Percentiles rank a stretch among this genome's conserved stretches.
phyloP scores from a whole-genome alignment of 2,888 invertebrate genomes.

The Ormyrus rosae region DNA sequence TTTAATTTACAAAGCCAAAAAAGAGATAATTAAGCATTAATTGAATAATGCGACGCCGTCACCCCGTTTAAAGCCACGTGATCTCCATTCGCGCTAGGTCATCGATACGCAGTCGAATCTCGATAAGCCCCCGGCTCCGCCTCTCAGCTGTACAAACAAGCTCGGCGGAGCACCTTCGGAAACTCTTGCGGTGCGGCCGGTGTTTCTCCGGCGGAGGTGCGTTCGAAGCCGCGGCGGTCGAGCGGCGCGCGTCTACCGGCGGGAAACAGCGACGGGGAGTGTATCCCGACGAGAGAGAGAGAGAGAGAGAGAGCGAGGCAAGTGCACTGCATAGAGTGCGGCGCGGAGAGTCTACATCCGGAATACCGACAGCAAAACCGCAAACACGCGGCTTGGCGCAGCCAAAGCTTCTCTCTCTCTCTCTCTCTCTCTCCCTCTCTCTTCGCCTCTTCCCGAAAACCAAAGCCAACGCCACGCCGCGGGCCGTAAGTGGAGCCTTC shows the following conservation, averaged over 20 bases:
- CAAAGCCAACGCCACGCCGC: conserved; percentile 71
- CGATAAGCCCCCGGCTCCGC: neutral
- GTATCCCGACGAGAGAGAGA: conserved; percentile 15
- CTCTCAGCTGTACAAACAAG: conserved; percentile 38
- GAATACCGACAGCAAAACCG: conserved; percentile 73
- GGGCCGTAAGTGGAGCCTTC: conserved; percentile 65
- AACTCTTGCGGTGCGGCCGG: conserved; percentile 14
- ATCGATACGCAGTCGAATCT: conserved; percentile 16
- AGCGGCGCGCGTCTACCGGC: neutral
- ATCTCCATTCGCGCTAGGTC: neutral
- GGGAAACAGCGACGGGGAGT: neutral
- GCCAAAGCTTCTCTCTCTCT: conserved; percentile 67
- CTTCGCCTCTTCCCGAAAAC: conserved; percentile 61
- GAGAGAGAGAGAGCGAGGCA: neutral
- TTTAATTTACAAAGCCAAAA: no score
- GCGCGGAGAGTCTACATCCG: conserved; percentile 13
- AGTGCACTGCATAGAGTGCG: conserved; percentile 13
- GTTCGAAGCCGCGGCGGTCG: neutral
- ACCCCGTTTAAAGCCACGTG: no score
- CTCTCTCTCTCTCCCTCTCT: neutral
- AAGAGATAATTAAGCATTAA: no score
- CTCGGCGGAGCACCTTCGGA: neutral
- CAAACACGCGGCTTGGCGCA: conserved; percentile 74
- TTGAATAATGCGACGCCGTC: no score
- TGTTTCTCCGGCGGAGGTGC: neutral